Evolutionary conservation across 2,113 vertebrate species (phyloP).

Genomic region (Suricata suricatta): DNA sequence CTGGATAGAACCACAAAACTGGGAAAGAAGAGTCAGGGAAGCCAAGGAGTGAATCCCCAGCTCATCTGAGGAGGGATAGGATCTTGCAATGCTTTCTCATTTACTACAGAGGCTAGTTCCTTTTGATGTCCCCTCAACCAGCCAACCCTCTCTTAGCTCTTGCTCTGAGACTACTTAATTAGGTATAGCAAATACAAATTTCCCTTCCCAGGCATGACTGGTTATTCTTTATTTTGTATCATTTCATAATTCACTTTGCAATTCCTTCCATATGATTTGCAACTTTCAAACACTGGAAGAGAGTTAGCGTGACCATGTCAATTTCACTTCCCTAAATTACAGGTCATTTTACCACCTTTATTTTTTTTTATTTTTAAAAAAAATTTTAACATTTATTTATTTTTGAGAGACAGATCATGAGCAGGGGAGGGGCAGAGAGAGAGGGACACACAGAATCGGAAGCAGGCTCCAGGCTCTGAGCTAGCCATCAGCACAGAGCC

Average conservation of each 20-base stretch:
- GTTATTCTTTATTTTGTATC: background rate
- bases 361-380: too few species aligned
- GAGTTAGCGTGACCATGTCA: background rate
- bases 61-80: background rate
- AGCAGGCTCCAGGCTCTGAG: too few species aligned
- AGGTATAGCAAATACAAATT: slow-evolving; percentile 18
- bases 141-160: background rate
- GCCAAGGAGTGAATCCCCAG: background rate
- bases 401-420: too few species aligned
- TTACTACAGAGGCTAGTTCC: background rate
- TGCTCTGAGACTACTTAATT: slow-evolving; percentile 5
- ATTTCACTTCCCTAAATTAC: slow-evolving; percentile 39
- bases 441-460: too few species aligned
- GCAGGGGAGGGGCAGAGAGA: too few species aligned
- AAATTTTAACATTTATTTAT: too few species aligned
- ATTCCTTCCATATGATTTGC: slow-evolving; percentile 20
- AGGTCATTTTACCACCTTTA: slow-evolving; percentile 26
- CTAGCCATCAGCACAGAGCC: too few species aligned
- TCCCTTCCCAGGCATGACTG: background rate
- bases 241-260: slow-evolving; percentile 59
- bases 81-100: background rate
- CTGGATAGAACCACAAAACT: background rate
- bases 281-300: slow-evolving; percentile 32
- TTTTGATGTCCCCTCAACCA: background rate
- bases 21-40: background rate